phyloP scores from a whole-genome alignment of 2,888 invertebrate genomes.

The Hirudinaria manillensis region DNA sequence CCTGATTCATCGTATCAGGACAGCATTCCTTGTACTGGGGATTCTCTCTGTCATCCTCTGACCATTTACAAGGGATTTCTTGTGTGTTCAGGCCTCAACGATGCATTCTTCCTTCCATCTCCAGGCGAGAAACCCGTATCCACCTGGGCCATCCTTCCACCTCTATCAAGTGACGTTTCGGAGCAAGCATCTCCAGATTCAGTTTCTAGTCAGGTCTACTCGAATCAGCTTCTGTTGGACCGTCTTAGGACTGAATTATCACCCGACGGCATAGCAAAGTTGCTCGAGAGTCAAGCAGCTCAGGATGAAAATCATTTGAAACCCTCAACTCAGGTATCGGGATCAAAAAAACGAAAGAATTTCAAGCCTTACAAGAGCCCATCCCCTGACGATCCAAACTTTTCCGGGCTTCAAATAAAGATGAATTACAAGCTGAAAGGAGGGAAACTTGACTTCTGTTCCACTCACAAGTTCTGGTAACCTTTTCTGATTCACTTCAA shows the following conservation, averaged over 20 bases:
- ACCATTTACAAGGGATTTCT: slow-evolving; percentile 7
- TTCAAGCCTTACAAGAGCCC: slow-evolving; percentile 22
- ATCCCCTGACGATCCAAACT: not conserved
- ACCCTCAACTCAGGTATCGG: not conserved
- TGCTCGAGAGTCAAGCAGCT: not conserved
- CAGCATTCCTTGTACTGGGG: no score
- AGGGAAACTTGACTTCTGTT: slow-evolving; percentile 10
- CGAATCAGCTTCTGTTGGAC: not conserved
- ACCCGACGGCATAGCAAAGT: not conserved
- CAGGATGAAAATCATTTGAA: not conserved
- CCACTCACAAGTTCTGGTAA: slow-evolving; percentile 15
- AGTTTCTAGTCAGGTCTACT: not conserved
- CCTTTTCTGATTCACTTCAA: not conserved
- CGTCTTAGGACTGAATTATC: not conserved
- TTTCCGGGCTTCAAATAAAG: not conserved
- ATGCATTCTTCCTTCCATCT: not conserved
- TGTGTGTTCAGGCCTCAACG: not conserved
- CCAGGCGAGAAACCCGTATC: not conserved
- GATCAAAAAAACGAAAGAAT: slow-evolving; percentile 23
- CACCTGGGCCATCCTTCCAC: not conserved
- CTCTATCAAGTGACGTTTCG: not conserved
- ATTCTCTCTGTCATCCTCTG: not conserved
- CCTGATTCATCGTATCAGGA: not conserved
- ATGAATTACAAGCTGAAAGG: slow-evolving; percentile 6
- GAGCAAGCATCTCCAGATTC: not conserved